These are phyloP conservation scores for Premnoplex brunnescens DNA, from an alignment of 2,797 vertebrate genomes.

Conservation along the genomic window DNA sequence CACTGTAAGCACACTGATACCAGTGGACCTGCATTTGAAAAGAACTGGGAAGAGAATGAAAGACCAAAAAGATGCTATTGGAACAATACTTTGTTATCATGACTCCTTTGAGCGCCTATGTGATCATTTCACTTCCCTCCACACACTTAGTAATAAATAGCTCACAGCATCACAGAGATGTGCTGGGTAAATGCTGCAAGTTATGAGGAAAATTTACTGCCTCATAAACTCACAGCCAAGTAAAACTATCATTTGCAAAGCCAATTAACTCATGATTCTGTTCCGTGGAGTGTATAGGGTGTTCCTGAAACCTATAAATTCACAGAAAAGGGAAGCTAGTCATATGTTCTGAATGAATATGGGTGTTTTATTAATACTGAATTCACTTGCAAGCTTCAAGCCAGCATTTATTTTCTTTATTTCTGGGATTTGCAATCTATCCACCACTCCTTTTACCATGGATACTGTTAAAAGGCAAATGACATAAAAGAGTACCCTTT, in stretches of 20 bases:
- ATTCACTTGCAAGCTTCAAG: background rate
- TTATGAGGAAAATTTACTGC: slow-evolving; percentile 65
- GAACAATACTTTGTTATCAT: background rate
- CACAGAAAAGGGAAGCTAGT: background rate
- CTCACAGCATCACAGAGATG: slow-evolving; percentile 37
- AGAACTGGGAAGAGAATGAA: background rate
- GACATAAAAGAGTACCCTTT: background rate
- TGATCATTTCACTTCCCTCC: slow-evolving; percentile 1
- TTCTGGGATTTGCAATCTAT: background rate
- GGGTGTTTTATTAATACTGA: background rate
- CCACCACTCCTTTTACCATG: background rate
- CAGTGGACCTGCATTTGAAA: background rate
- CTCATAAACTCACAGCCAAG: slow-evolving; percentile 70
- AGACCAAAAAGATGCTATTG: background rate
- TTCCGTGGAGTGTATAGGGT: background rate
- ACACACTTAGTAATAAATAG: slow-evolving; percentile 53
- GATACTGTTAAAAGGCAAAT: slow-evolving; percentile 2
- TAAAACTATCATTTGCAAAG: slow-evolving; percentile 61
- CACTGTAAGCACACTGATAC: background rate
- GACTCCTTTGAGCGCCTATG: background rate
- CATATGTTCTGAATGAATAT: background rate
- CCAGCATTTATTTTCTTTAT: background rate
- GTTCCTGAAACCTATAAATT: slow-evolving; percentile 33
- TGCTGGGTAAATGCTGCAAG: slow-evolving; percentile 44
- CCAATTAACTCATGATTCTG: slow-evolving; percentile 62